Base-by-base conservation (phyloP, 2,888 invertebrate genomes). In the Thalpophila matura region DNA sequence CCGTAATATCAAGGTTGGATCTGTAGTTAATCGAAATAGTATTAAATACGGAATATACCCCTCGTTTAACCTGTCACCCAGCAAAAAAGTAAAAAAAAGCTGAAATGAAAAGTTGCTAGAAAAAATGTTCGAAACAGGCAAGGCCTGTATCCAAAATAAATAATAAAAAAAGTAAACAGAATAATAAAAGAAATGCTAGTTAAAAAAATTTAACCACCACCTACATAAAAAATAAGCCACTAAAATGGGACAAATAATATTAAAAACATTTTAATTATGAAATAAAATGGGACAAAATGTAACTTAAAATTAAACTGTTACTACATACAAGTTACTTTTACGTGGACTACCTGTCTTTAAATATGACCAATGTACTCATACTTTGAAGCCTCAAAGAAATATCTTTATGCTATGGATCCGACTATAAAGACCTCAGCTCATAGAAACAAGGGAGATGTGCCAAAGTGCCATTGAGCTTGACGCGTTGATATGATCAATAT, bases 261-360 rank as follows among this genome's bases (percentile, higher is more conserved):
- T 73, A 73, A 40, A 42, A 6, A 73, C 73, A 53, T 45, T 49
- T 1, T 61, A 50, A 58, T 45, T 27, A 37, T 43, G 27, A 60
- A 73, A 73, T 43, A 71, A 66, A 62, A 71, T 65, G 74, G 66
- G 72, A 67, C 62, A 18, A 58, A 68, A 26, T 59, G 24, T 46
- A 73, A 74, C 66, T 71, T 70, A 77, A 57, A 62, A 58, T 66
- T 70, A 73, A 64, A 71, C 49, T 61, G 37, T 74, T 77, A 74
- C 66, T 81, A 84, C 83, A 86, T 84, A 86, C 85, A 86, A 85
- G 84, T 81, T 77, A 79, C 38, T 50, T 38, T 56, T 51, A 42
- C 18, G 24, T 50, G n/a, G 35, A 27, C 20, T 38, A n/a, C n/a
- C n/a, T n/a, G n/a, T n/a, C n/a, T 24, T 51, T 35, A 4, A 6